phyloP scores from a whole-genome alignment of 2,888 invertebrate genomes.

The Tipula vernalis region DNA sequence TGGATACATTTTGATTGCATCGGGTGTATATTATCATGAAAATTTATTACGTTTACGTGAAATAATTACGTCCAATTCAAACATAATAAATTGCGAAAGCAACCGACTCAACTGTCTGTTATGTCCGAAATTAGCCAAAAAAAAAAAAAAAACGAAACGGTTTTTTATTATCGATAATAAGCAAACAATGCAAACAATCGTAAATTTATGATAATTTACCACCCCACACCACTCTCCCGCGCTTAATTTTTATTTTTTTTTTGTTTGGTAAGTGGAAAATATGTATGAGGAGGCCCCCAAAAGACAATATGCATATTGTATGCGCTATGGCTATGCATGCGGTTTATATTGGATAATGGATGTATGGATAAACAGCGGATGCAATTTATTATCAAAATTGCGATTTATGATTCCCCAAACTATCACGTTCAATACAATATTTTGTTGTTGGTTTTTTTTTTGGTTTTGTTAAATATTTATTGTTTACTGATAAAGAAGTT shows the following conservation, averaged over 20 bases:
- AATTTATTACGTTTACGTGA: not conserved
- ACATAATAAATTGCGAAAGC: not conserved
- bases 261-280: not conserved
- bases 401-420: not conserved
- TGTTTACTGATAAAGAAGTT: conserved; percentile 4
- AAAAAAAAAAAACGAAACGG: not conserved
- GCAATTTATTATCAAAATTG: not conserved
- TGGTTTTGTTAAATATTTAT: not conserved
- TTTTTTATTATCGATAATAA: not conserved
- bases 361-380: not conserved
- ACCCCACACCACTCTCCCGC: not conserved
- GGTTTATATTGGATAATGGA: not conserved
- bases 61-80: not conserved
- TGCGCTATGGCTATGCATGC: not conserved
- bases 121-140: not conserved
- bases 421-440: not conserved
- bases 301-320: not conserved
- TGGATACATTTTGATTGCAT: not conserved
- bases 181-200: not conserved
- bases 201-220: not conserved
- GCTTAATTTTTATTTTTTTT: not conserved
- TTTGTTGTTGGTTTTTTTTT: not conserved
- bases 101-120: not conserved
- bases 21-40: not conserved
- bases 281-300: not conserved